These are phyloP conservation scores for Eulemur mongoz DNA, from an alignment of 2,797 vertebrate genomes.

Conservation along the genomic window DNA sequence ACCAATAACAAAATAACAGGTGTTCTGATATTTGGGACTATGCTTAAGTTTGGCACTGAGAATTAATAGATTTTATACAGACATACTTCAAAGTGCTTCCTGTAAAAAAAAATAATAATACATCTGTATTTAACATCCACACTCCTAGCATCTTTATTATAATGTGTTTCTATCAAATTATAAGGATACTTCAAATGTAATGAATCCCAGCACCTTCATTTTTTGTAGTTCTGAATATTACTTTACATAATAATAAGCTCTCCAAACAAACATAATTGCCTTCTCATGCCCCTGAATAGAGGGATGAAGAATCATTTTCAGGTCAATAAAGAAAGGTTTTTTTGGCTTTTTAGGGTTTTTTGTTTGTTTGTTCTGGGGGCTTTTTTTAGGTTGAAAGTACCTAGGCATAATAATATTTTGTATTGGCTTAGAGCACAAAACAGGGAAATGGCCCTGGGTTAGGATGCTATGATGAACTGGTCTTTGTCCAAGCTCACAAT, in stretches of 20 bases:
- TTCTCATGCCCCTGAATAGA: slow-evolving; percentile 44
- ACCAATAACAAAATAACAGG: slow-evolving; percentile 39
- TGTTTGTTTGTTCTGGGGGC: neutral
- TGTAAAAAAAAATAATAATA: neutral
- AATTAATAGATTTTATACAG: slow-evolving; percentile 41
- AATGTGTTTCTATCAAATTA: slow-evolving; percentile 56
- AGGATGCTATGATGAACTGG: neutral
- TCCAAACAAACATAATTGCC: slow-evolving; percentile 53
- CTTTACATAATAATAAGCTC: slow-evolving; percentile 55
- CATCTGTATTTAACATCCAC: neutral
- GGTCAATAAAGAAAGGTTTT: neutral
- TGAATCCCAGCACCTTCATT: slow-evolving; percentile 8
- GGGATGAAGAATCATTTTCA: slow-evolving; percentile 4
- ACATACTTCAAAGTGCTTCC: neutral
- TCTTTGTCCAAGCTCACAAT: slow-evolving; percentile 20
- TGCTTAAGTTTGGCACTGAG: neutral
- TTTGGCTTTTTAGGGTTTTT: neutral
- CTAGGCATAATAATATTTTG: neutral
- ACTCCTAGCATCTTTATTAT: neutral
- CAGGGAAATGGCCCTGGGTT: neutral
- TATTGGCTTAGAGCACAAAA: neutral
- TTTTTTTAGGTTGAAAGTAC: neutral
- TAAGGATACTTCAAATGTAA: slow-evolving; percentile 50
- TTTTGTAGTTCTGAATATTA: slow-evolving; percentile 23
- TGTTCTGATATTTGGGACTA: neutral